phyloP scores from a whole-genome alignment of 2,797 vertebrate species.

The Sylvilagus floridanus region DNA sequence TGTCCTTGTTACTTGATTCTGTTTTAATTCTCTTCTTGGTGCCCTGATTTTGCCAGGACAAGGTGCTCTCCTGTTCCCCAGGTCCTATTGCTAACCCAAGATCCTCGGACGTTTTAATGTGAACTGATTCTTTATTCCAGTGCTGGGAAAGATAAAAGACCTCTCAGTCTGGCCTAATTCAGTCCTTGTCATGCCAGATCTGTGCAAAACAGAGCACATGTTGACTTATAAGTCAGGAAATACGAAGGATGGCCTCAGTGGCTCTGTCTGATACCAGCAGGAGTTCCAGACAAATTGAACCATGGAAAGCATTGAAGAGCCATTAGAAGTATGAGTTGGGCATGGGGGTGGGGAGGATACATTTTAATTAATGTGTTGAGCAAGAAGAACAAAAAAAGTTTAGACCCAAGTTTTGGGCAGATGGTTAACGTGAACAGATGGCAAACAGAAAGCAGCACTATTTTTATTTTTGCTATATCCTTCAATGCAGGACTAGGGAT shows the following conservation, averaged over 20 bases:
- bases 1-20: neutral
- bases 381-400: slow-evolving; percentile 7
- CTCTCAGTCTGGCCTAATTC: neutral
- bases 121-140: neutral
- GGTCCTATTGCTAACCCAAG: neutral
- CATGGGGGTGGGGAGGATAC: neutral
- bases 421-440: slow-evolving; percentile 54
- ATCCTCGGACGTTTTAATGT: neutral
- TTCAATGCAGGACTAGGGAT: neutral
- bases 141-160: neutral
- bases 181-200: neutral
- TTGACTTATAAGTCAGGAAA: neutral
- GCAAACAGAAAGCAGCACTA: slow-evolving; percentile 16
- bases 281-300: neutral
- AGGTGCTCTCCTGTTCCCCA: neutral
- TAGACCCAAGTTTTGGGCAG: neutral
- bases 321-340: neutral
- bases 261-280: neutral
- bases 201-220: neutral
- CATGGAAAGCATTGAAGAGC: neutral
- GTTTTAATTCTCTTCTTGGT: neutral
- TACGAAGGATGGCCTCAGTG: neutral
- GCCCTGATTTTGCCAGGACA: neutral
- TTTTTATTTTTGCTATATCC: slow-evolving; percentile 59
- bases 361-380: slow-evolving; percentile 45